Base-by-base conservation (phyloP, 2,797 vertebrate species). In the Takifugu rubripes region DNA sequence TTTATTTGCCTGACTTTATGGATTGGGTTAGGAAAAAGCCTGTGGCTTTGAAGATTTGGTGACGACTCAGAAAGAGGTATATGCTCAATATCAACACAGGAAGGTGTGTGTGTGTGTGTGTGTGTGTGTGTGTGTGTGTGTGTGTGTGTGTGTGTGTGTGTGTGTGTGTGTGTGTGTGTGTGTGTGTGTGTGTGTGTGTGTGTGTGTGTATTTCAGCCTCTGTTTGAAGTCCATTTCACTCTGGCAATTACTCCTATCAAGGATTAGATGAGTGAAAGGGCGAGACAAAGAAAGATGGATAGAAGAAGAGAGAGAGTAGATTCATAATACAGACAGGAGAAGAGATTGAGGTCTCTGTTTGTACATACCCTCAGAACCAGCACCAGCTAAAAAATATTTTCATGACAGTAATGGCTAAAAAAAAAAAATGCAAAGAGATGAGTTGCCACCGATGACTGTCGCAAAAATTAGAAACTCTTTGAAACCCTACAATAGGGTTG, bases 211-310 rank as follows among this genome's bases (percentile, higher is more conserved):
- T 83, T 87, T 81, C 67, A 81, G 74, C 61, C 72, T 62, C 83
- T 85, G 74, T 90, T 90, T 90, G 88, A 89, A 90, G 88, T 88
- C 83, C 76, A 72, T 85, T 89, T 74, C 78, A 83, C 74, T 87
- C 76, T 79, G 82, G 82, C 87, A 90, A 89, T 89, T 91, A 90
- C 82, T 87, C 90, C 88, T 90, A 89, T 90, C 77, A 89, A 83
- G 90, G 88, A 91, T 90, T 91, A 91, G 75, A 89, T 85, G 83
- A 82, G 67, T 68, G 65, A 78, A 78, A 77, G 76, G 73, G 75
- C 75, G 77, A 68, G 62, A 68, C 83, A 66, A 54, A 74, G 71
- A 75, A 72, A 58, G 70, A 67, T 70, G 67, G 69, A 72, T 52
- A 68, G 71, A 58, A 76, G 69, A 59, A 66, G 61, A 56, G 70